phyloP scores from a whole-genome alignment of 2,888 invertebrate species.

The Tachina fera region DNA sequence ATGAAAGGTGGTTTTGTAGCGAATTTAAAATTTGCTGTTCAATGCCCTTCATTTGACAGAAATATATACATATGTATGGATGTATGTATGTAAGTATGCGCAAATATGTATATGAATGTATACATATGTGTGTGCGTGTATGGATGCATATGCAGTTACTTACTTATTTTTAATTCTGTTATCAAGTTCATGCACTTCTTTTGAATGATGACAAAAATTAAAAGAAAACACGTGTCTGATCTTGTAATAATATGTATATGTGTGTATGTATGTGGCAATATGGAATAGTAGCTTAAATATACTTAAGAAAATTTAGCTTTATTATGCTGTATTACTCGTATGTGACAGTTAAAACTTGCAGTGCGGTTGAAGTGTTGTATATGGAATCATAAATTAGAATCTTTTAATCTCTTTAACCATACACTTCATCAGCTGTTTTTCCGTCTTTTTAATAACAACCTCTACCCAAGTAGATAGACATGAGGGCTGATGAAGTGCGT shows the following conservation, averaged over 20 bases:
- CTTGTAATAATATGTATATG: not conserved
- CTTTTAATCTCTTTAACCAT: no score
- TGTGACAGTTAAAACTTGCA: no score
- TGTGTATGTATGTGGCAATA: not conserved
- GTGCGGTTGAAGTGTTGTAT: no score
- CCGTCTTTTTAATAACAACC: no score
- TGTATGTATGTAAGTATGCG: not conserved
- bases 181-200: not conserved
- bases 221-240: not conserved
- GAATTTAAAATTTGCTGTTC: slow-evolving; percentile 31
- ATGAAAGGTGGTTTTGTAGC: slow-evolving; percentile 45
- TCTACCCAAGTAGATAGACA: no score
- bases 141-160: no score
- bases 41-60: slow-evolving; percentile 54
- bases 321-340: no score
- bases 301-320: no score
- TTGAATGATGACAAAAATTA: not conserved
- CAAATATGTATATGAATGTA: not conserved
- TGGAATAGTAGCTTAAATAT: no score
- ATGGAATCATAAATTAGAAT: no score
- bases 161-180: not conserved
- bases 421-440: no score
- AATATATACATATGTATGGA: not conserved
- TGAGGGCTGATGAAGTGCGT: no score
- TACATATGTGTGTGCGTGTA: not conserved